Percentiles rank a stretch among this genome's conserved stretches.
Conservation (phyloP, 1,140 invertebrate genomes). For the Bicyclus anynana region DNA sequence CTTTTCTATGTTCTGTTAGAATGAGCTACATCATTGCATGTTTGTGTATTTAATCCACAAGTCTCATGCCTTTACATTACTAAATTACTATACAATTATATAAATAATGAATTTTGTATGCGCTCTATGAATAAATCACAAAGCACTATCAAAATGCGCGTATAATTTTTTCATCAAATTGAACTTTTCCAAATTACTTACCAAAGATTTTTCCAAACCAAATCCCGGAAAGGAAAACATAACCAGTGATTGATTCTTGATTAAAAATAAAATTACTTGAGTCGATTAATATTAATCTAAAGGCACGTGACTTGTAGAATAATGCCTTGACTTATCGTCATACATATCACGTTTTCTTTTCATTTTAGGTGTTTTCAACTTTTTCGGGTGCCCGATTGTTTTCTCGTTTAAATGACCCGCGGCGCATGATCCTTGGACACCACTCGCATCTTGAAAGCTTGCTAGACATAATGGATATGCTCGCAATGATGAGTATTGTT, state of each 20-base stretch:
- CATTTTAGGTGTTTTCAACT: conserved; percentile 78
- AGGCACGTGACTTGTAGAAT: conserved; percentile 34
- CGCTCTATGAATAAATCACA: too few relatives aligned
- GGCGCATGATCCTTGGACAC: conserved; percentile 56
- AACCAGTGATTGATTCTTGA: too few relatives aligned
- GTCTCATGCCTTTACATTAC: conserved; percentile 26
- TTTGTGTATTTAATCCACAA: conserved; percentile 31
- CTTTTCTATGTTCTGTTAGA: conserved; percentile 45
- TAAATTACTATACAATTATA: background rate
- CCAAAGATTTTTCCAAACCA: background rate
- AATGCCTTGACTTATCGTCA: conserved; percentile 20
- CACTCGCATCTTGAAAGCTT: conserved; percentile 60
- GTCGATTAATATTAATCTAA: conserved; percentile 11
- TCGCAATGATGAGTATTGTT: conserved; percentile 76
- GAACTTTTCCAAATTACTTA: background rate
- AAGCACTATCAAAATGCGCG: too few relatives aligned
- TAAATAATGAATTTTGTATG: background rate
- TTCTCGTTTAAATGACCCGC: conserved; percentile 76
- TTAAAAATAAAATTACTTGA: too few relatives aligned
- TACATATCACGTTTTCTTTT: conserved; percentile 73
- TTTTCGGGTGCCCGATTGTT: conserved; percentile 77
- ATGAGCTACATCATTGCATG: conserved; percentile 56
- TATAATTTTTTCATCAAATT: background rate
- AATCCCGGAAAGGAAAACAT: background rate
- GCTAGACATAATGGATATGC: conserved; percentile 67